These are phyloP conservation scores for Rhogogaster chlorosoma DNA, from an alignment of 2,888 invertebrate species.

Conservation along the genomic window DNA sequence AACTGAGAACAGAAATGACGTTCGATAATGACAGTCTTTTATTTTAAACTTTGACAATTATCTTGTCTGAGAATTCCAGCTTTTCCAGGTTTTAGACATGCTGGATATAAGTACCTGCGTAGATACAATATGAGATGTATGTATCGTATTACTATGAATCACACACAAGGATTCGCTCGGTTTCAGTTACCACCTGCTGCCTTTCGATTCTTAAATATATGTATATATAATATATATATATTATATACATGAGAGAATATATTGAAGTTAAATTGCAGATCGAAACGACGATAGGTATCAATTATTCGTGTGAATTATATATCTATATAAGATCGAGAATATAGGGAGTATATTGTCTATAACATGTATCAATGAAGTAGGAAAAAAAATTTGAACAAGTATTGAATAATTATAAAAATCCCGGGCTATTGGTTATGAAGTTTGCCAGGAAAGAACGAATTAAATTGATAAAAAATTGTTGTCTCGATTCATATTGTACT, in stretches of 20 bases:
- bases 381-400: neutral
- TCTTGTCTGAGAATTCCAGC: no score
- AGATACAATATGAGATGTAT: neutral
- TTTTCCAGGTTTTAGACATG: no score
- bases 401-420: no score
- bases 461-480: neutral
- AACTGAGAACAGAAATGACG: no score
- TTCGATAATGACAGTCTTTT: no score
- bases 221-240: no score
- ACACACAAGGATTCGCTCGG: constrained; percentile 33
- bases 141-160: constrained; percentile 12
- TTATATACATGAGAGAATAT: neutral
- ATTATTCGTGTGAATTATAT: neutral
- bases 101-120: neutral
- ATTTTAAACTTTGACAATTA: no score
- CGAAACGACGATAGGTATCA: neutral
- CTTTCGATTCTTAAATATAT: neutral
- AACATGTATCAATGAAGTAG: neutral
- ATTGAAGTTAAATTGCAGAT: neutral
- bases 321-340: neutral
- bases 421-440: neutral
- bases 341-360: neutral
- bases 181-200: neutral
- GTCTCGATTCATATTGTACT: neutral
- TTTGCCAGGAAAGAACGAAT: neutral